Evolutionary conservation across 92 coral and sea anemone species (phyloP), one percentile per base, ranked within the genome.

Genomic region (Porites lobata): DNA sequence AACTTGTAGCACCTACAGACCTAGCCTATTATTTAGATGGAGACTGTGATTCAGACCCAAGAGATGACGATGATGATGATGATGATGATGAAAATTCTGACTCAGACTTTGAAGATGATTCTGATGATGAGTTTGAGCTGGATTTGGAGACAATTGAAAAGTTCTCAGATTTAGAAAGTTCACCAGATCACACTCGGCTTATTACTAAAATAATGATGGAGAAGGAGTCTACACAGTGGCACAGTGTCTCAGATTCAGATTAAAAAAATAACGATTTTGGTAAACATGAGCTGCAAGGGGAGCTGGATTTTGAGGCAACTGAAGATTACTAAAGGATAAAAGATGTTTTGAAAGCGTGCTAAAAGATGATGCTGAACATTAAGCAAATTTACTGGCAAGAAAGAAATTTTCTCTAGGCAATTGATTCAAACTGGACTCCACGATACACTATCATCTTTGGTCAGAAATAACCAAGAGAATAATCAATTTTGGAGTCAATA

Each of bases 21-120:
- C 66, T 24, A 15, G n/a, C 66, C 7, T 62, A 20, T 62, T 62
- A 62, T 62, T 62, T 15, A 7, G 66, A n/a, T 17, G 24, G 7
- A 1, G 66, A 14, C 66, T 62, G 6, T 15, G 21, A 62, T 62
- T 62, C 66, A 15, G 22, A 62, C 7, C n/a, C 22, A 62, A 20
- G n/a, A 15, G n/a, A 11, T n/a, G 65, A 61, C 13, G 15, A 18
- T 14, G 66, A 62, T 15, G 66, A 62, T 62, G 66, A 62, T 14
- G 11, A 56, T 56, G 61, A 56, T 38, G 47, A 38, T 18, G 78
- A 75, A 9, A 32, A 9, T 1, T 75, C 78, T 22, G 78, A 75
- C 12, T 75, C 64, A 14, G 78, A 75, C 5, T 75, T 43, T 8
- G 78, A 75, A 12, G 75, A 12, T 11, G 78, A 75, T 20, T 75